phyloP scores from a whole-genome alignment of 2,113 vertebrate genomes.

The Grallaria varia region DNA sequence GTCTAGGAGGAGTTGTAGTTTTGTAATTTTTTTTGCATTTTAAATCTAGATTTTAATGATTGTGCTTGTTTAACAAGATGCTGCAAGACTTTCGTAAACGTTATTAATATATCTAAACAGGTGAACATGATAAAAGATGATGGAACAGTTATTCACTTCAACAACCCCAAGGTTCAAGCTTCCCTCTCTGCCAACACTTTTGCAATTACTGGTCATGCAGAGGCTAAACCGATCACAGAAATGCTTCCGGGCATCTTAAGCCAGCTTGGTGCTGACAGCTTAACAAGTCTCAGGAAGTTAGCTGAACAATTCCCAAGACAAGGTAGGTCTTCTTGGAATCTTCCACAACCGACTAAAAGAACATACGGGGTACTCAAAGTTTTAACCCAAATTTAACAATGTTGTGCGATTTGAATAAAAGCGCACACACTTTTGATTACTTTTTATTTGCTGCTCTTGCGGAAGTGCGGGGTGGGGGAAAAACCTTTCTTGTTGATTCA shows the following conservation, averaged over 20 bases:
- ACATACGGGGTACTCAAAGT: background rate
- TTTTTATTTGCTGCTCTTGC: background rate
- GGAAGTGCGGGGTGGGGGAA: background rate
- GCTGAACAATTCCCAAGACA: constrained; percentile 96
- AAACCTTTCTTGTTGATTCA: background rate
- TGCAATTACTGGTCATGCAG: constrained; percentile 95
- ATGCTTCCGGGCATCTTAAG: constrained; percentile 99
- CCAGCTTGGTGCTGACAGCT: constrained; percentile 97
- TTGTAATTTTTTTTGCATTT: background rate
- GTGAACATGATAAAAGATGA: constrained; percentile 99
- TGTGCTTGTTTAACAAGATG: background rate
- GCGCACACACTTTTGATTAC: background rate
- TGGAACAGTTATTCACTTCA: constrained; percentile 98
- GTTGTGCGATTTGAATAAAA: background rate
- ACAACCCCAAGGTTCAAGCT: constrained; percentile 98
- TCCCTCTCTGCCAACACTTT: constrained; percentile 98
- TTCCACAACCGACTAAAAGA: background rate
- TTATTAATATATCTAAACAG: constrained; percentile 71
- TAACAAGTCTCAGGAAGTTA: constrained; percentile 95
- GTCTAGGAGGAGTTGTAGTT: background rate
- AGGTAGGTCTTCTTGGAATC: constrained; percentile 74
- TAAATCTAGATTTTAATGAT: background rate
- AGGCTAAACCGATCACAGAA: constrained; percentile 98
- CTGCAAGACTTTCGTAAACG: background rate
- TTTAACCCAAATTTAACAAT: background rate